Conservation (phyloP, 2,888 invertebrate species). For the Cistogaster globosa region DNA sequence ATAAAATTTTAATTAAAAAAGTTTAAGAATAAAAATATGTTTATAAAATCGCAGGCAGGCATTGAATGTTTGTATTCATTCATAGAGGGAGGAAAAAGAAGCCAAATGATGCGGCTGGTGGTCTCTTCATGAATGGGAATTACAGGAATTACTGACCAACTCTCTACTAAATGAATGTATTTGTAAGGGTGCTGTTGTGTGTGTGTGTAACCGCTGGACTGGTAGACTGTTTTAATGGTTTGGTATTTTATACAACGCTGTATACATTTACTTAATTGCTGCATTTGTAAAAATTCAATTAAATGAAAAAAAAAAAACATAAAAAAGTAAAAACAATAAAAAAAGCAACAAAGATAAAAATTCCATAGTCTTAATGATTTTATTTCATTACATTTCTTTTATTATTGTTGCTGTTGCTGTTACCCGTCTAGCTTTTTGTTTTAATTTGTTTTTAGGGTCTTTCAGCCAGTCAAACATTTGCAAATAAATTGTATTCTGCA, state of each 20-base stretch:
- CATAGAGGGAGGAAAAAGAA: neutral
- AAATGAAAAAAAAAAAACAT: constrained; percentile 45
- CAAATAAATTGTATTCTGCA: constrained; percentile 23
- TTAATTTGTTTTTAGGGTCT: neutral
- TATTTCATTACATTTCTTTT: constrained; percentile 50
- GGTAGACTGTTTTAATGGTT: constrained; percentile 25
- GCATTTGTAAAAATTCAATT: constrained; percentile 64
- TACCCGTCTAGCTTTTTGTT: neutral
- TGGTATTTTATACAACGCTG: constrained; percentile 3
- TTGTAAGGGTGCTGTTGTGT: neutral
- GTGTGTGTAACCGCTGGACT: neutral
- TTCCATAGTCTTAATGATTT: constrained; percentile 57
- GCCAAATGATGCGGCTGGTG: constrained; percentile 12
- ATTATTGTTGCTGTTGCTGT: neutral
- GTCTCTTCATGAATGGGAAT: constrained; percentile 42
- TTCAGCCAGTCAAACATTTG: constrained; percentile 16
- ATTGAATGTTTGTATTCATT: constrained; percentile 17
- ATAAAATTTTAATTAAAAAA: constrained; percentile 8
- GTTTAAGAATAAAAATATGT: neutral
- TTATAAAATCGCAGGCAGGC: constrained; percentile 1
- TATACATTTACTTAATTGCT: constrained; percentile 60
- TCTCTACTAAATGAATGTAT: neutral
- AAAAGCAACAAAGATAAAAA: constrained; percentile 43
- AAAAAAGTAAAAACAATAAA: neutral
- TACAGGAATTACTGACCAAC: constrained; percentile 2